Percentiles rank a stretch among this genome's conserved stretches.
Evolutionary conservation across 2,888 invertebrate genomes (phyloP).

Genomic region (Chrysolina haemoptera): DNA sequence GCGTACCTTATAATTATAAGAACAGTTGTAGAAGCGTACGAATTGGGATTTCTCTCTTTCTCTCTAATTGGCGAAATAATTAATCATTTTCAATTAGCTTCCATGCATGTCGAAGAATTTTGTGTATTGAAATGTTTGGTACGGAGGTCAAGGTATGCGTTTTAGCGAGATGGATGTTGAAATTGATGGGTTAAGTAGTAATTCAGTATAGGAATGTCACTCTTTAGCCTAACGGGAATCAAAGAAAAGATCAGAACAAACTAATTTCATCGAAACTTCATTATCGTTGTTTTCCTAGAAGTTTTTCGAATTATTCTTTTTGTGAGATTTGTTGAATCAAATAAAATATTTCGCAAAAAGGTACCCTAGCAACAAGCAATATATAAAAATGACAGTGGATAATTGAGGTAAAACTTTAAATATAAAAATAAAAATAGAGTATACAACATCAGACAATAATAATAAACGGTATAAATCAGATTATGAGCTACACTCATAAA

Average conservation of each 20-base stretch:
- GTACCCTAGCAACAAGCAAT: no score
- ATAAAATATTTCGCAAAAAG: no score
- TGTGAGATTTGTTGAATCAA: no score
- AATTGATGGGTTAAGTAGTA: not conserved
- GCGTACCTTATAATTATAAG: slow-evolving; percentile 20
- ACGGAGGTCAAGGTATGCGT: slow-evolving; percentile 2
- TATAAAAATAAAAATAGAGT: no score
- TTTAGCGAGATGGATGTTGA: not conserved
- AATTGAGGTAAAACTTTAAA: no score
- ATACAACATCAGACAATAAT: no score
- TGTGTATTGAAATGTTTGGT: not conserved
- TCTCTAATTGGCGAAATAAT: slow-evolving; percentile 23
- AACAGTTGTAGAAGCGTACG: slow-evolving; percentile 18
- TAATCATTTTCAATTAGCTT: slow-evolving; percentile 25
- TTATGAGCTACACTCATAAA: no score
- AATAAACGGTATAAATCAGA: no score
- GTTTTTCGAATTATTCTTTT: no score
- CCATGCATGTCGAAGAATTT: slow-evolving; percentile 22
- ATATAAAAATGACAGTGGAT: no score
- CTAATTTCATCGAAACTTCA: no score
- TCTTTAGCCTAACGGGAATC: not conserved
- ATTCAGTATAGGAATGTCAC: not conserved
- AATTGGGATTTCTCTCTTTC: not conserved
- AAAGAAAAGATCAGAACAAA: not conserved
- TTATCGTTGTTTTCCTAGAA: no score